Conservation (phyloP, 2,797 vertebrate genomes). For the Peromyscus nudipes region DNA sequence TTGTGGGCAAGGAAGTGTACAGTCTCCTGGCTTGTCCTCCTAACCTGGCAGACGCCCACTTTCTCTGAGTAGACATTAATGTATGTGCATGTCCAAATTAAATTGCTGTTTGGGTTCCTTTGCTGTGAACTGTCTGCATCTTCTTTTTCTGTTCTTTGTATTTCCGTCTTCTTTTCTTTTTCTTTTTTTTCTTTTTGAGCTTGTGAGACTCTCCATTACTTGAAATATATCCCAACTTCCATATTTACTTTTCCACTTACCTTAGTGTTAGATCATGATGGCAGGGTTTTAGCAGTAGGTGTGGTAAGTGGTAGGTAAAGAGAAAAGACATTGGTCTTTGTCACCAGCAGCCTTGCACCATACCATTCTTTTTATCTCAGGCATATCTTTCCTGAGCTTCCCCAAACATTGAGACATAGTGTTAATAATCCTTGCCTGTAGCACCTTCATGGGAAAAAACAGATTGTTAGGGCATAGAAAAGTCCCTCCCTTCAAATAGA, state of each 20-base stretch:
- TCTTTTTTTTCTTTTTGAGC: neutral
- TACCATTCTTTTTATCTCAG: neutral
- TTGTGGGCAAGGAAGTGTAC: neutral
- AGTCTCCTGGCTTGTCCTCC: neutral
- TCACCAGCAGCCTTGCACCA: neutral
- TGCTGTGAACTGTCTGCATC: neutral
- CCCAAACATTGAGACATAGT: neutral
- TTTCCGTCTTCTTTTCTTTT: neutral
- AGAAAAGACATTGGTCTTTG: neutral
- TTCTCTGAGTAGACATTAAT: neutral
- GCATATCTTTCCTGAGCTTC: neutral
- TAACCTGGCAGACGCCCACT: neutral
- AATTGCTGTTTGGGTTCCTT: slow-evolving; percentile 12
- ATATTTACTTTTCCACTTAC: neutral
- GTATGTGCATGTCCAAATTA: neutral
- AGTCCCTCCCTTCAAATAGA: neutral
- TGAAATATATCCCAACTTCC: slow-evolving; percentile 28
- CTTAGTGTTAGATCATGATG: neutral
- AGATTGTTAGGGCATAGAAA: neutral
- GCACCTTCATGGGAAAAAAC: neutral
- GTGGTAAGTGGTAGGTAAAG: neutral
- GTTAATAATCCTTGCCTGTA: neutral
- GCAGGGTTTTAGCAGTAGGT: neutral
- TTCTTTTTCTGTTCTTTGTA: neutral
- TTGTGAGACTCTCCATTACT: neutral